A percentile compares a stretch with the other conserved stretches of the same genome.
These are phyloP conservation scores for Neofelis nebulosa DNA, from an alignment of 2,113 vertebrate species.

Conservation along the genomic window DNA sequence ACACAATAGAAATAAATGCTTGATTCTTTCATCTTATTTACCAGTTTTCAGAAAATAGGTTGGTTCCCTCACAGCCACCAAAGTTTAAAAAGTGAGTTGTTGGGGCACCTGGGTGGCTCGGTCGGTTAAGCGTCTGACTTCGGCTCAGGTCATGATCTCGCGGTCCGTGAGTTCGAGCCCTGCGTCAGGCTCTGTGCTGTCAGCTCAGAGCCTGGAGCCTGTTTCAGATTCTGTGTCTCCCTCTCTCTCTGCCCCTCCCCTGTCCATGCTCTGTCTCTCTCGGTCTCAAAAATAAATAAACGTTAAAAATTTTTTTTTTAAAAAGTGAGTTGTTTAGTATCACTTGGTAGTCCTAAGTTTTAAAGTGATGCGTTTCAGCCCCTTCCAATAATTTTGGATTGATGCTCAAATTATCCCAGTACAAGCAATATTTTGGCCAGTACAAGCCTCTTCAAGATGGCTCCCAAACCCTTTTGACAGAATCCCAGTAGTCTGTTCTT, in stretches of 20 bases:
- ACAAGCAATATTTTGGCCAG: neutral
- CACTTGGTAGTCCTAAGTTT: neutral
- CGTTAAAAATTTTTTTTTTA: neutral
- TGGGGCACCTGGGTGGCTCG: too few species aligned
- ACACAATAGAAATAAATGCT: neutral
- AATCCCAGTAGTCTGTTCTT: neutral
- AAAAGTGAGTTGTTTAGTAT: neutral
- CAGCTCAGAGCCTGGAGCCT: too few species aligned
- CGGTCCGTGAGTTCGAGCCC: too few species aligned
- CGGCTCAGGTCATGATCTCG: too few species aligned
- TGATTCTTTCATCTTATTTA: neutral
- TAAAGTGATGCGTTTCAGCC: neutral
- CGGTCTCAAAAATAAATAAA: too few species aligned
- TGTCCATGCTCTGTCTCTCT: too few species aligned
- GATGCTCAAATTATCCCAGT: neutral
- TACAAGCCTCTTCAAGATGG: neutral
- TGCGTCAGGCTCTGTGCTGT: too few species aligned
- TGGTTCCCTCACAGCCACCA: neutral
- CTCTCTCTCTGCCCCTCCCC: too few species aligned
- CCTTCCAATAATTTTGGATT: neutral
- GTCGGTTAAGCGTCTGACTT: too few species aligned
- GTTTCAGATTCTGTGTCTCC: too few species aligned
- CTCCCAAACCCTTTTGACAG: neutral
- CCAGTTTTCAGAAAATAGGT: neutral
- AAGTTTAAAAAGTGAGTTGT: neutral